Percentiles rank a stretch among this genome's conserved stretches.
These are phyloP conservation scores for Trichosurus vulpecula DNA, from an alignment of 2,797 vertebrate species.

Conservation along the genomic window DNA sequence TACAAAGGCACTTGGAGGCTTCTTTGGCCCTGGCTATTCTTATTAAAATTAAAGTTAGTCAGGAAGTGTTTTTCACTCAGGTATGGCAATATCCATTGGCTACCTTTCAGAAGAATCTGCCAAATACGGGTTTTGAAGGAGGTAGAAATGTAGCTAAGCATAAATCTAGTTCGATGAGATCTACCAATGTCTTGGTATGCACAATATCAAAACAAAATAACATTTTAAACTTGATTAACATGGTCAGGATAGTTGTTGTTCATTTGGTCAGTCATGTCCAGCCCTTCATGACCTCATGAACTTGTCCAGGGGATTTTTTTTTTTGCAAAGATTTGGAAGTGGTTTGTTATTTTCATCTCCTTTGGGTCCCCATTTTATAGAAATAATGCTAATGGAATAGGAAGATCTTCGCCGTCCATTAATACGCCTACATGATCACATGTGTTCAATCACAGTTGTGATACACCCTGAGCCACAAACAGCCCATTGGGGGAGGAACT, in stretches of 20 bases:
- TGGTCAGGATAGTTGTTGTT: neutral
- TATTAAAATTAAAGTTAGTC: neutral
- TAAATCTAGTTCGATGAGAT: neutral
- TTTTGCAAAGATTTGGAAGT: neutral
- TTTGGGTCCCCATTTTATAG: neutral
- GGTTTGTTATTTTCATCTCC: neutral
- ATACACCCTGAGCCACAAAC: too few relatives aligned
- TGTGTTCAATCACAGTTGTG: too few relatives aligned
- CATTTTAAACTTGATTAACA: neutral
- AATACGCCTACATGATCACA: too few relatives aligned
- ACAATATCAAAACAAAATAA: neutral
- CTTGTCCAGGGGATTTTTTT: neutral
- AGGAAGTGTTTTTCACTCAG: neutral
- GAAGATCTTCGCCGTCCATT: too few relatives aligned
- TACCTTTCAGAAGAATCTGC: neutral
- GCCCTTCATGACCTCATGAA: neutral
- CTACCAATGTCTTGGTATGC: conserved; percentile 34
- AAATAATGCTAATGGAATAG: too few relatives aligned
- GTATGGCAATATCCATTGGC: neutral
- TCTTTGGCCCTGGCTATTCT: neutral
- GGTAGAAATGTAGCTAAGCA: neutral
- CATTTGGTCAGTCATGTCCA: neutral
- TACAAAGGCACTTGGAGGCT: neutral
- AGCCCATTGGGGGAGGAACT: too few relatives aligned
- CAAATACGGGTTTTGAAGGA: neutral